Conservation (phyloP, 2,797 vertebrate genomes). For the Sebastes diploproa region DNA sequence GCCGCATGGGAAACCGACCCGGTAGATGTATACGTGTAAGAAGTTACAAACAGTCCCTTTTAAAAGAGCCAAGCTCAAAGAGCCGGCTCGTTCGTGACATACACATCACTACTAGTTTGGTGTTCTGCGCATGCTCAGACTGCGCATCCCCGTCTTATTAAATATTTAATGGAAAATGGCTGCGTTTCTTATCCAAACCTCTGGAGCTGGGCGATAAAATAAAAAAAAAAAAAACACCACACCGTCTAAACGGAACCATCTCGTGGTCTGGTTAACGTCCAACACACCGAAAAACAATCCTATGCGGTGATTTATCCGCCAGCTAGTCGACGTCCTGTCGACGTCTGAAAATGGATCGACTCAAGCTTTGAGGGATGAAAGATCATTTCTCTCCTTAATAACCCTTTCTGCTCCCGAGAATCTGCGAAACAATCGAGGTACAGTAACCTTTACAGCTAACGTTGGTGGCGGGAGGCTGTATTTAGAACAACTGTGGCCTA, state of each 20-base stretch:
- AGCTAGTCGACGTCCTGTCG: constrained; percentile 25
- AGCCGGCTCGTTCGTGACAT: no score
- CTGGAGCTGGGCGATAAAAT: constrained; percentile 64
- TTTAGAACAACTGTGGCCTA: neutral
- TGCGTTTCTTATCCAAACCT: constrained; percentile 82
- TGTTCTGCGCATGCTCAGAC: constrained; percentile 79
- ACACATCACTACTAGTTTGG: neutral
- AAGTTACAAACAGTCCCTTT: no score
- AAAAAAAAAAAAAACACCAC: neutral
- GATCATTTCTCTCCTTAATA: constrained; percentile 77
- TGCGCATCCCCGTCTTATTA: constrained; percentile 73
- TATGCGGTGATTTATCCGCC: neutral
- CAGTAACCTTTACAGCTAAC: constrained; percentile 60
- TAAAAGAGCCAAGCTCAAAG: no score
- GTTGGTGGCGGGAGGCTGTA: neutral
- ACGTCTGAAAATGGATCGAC: constrained; percentile 60
- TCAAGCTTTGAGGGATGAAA: constrained; percentile 79
- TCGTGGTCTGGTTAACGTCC: neutral
- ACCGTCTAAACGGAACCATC: neutral
- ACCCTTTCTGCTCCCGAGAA: constrained; percentile 80
- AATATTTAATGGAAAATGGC: constrained; percentile 86
- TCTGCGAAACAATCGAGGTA: constrained; percentile 82
- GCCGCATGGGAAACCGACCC: no score
- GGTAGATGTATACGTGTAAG: fast-evolving
- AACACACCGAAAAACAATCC: neutral